A percentile compares a stretch with the other conserved stretches of the same genome.
These are phyloP conservation scores for Oreochromis spilurus DNA, from an alignment of 2,113 vertebrate genomes.

Conservation along the genomic window DNA sequence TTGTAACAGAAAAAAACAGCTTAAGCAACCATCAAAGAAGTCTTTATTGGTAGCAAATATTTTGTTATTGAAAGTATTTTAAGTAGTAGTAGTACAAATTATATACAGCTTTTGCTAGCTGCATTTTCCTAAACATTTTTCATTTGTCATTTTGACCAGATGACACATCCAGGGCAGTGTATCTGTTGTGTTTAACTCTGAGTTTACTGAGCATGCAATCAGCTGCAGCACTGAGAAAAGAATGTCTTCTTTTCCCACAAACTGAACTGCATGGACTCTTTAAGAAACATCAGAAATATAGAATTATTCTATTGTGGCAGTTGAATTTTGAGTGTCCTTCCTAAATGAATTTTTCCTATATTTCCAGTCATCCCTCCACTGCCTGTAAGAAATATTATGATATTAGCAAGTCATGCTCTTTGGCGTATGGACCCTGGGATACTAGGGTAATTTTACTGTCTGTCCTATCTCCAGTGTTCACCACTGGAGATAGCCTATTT, in stretches of 20 bases:
- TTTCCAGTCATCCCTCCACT: neutral
- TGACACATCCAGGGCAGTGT: neutral
- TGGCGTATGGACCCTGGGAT: neutral
- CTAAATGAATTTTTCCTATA: neutral
- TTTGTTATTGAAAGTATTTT: neutral
- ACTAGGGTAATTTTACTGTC: neutral
- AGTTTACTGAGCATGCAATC: neutral
- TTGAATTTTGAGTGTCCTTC: neutral
- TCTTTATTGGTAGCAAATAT: constrained; percentile 2
- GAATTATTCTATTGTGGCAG: neutral
- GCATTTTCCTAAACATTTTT: neutral
- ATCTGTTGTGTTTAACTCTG: neutral
- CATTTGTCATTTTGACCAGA: neutral
- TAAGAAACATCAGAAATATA: neutral
- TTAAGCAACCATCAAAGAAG: constrained; percentile 7
- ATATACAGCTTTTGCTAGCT: neutral
- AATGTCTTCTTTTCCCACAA: neutral
- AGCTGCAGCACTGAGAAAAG: neutral
- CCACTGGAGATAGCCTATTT: neutral
- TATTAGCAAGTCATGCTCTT: neutral
- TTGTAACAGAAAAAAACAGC: constrained; percentile 17
- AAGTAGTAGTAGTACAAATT: neutral
- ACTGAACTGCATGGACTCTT: neutral
- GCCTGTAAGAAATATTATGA: neutral
- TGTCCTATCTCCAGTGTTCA: neutral